Evolutionary conservation across 1,140 invertebrate genomes (phyloP), one percentile per base, ranked within the genome.

Genomic region (Pararge aegeria): DNA sequence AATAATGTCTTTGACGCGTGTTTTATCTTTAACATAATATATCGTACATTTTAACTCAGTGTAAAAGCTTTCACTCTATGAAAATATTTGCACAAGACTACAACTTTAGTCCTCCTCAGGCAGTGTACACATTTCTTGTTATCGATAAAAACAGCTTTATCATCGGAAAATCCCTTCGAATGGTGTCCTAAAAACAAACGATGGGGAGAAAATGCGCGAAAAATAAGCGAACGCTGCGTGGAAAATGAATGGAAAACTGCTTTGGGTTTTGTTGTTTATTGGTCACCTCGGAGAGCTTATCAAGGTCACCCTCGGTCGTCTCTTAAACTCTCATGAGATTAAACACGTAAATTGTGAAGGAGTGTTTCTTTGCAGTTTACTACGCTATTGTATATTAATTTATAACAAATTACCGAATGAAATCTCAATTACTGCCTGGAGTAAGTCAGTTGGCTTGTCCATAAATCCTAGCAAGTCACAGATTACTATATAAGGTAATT

Each of bases 61-160:
- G 10, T 20, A 49, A 29, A 49, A 29, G 46, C 24, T 49, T 29
- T 49, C 24, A 16, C 46, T 29, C 21, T 27, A 29, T 49, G 18
- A 46, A 49, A 49, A 49, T 49, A 49, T 49, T 49, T 24, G 21
- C 20, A 1, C 21, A 27, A 49, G 24, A 49, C 46, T 49, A n/a
- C 10, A 37, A 12, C n/a, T n/a, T 24, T 48, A 6, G 44, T 24
- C 44, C 19, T 21, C 44, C 20, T 9, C 10, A 15, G 9, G 10
- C 46, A 13, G 21, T 27, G 21, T 15, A 29, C 12, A 49, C 46
- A 29, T 49, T 29, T 49, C 46, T 49, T 49, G 46, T 49, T 27
- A 27, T 49, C 46, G 46, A 49, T 49, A 29, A 49, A 49, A 49
- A 49, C 21, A 49, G 46, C 46, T 49, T 49, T 49, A 49, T 49